phyloP scores from a whole-genome alignment of 1,140 invertebrate genomes.

The Cryptotermes secundus region DNA sequence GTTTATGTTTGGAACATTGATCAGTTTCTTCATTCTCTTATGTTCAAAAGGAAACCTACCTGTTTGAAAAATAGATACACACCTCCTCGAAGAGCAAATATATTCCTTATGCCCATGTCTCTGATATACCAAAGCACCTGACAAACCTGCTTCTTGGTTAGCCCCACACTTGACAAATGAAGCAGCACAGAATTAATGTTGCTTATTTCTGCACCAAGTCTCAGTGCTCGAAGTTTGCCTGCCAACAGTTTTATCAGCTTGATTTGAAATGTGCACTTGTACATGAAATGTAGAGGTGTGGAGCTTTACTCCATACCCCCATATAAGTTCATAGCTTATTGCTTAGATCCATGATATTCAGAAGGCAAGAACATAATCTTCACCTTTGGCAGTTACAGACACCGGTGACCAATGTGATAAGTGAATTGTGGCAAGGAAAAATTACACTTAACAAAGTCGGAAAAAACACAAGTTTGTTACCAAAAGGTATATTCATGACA shows the following conservation, averaged over 20 bases:
- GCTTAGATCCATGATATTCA: too few species aligned
- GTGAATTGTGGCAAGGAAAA: too few species aligned
- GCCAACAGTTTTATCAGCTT: not conserved
- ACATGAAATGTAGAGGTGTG: too few species aligned
- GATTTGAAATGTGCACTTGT: too few species aligned
- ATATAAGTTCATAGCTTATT: too few species aligned
- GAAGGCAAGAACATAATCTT: too few species aligned
- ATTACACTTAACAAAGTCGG: too few species aligned
- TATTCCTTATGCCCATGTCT: slow-evolving; percentile 39
- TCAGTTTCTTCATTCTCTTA: not conserved
- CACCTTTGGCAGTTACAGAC: too few species aligned
- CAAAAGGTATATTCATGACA: too few species aligned
- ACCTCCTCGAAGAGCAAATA: slow-evolving; percentile 48
- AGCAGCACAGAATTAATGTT: not conserved
- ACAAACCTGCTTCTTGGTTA: not conserved
- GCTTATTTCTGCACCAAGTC: not conserved
- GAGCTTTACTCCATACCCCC: too few species aligned
- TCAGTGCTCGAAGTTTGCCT: not conserved
- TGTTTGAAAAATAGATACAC: slow-evolving; percentile 36
- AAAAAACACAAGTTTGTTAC: too few species aligned
- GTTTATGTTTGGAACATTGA: not conserved
- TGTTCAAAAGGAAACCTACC: slow-evolving; percentile 42
- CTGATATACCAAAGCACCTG: slow-evolving; percentile 31
- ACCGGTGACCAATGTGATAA: too few species aligned
- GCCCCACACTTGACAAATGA: not conserved